Base-by-base conservation (phyloP, 2,797 vertebrate genomes). In the Ceryle rudis region DNA sequence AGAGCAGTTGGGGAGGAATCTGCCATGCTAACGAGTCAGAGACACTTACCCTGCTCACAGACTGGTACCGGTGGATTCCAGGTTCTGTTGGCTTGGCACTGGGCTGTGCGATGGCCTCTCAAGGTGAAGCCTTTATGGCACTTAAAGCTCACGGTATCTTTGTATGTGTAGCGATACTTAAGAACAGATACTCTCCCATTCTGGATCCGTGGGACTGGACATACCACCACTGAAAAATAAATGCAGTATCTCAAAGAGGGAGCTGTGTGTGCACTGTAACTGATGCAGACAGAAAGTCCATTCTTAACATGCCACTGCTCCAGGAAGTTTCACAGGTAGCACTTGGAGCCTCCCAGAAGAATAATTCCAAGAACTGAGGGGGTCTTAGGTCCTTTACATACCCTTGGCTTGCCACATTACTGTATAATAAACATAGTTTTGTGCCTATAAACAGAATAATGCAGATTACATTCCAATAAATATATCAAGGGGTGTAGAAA, bases 41-140 rank as follows among this genome's bases (percentile, higher is more conserved):
- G 88, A 2, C 29, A 16, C 97, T 94, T 88, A 98, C 97, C 84
- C 42, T 39, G 80, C 85, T 89, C 93, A 37, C 98, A 98, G 16
- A 80, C 35, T 1, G 97, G 97, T 2, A 96, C 28, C 0, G 98
- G 94, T 1, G 98, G 97, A 23, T 95, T 61, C 98, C 97, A 98
- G 0, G 37, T 82, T 6, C 55, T 37, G 49, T 98, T 57, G 0
- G 85, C 94, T 17, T 42, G 97, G 90, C 98, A 98, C 89, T 91
- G 97, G 54, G 95, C 95, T 11, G 55, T 93, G 54, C 6, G 31
- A 16, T 94, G 95, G 84, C 98, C 98, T 71, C 95, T 88, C 79
- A 98, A 66, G 23, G 81, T 95, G 54, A 98, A 98, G 10, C 97
- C 97, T 4, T 93, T 46, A 8, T 3, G 86, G 93, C 98, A 98